Evolutionary conservation across 2,113 vertebrate species (phyloP), one percentile per base, ranked within the genome.

Genomic region (Microcebus griseorufus): DNA sequence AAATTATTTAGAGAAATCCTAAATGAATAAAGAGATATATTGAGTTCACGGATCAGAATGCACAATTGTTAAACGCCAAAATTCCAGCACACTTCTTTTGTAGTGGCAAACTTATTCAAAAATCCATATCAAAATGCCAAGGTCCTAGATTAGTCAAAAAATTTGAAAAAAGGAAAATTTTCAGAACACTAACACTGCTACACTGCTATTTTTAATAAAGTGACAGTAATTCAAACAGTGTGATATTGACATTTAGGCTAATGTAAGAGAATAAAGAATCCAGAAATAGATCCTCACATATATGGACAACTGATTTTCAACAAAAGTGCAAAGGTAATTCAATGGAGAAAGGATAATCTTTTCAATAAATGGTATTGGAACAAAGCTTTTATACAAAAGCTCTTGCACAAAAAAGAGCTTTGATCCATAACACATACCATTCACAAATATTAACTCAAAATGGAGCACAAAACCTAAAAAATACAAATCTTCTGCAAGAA

Each of bases 61-160:
- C 3, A 76, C 51, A 93, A 6, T 16, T 88, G 22, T 81, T 25
- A 93, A 93, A 79, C 62, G 13, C 67, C 32, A 82, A 81, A 90
- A 82, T 82, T 86, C 53, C 34, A 67, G 45, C n/a, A 42, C 11
- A 9, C 9, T 64, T 90, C 67, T 48, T 65, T 23, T 23, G 25
- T 91, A 60, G 27, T 73, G 78, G 64, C 25, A 87, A 64, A 92
- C 17, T 86, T 62, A 86, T 34, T 86, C 13, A 58, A 39, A 89
- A 94, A 48, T 65, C 67, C 32, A 45, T 48, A 25, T 55, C 83
- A 69, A 94, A 85, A 90, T 90, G 4, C 14, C 82, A 94, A 94
- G 37, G 45, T 18, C 23, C 45, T 75, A 67, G n/a, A 62, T 60
- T 75, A 60, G 16, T 29, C n/a, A 78, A 92, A 69, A 67, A 6